Percentiles rank a stretch among this genome's conserved stretches.
Conservation (phyloP, 2,888 invertebrate genomes). For the Blomia tropicalis region DNA sequence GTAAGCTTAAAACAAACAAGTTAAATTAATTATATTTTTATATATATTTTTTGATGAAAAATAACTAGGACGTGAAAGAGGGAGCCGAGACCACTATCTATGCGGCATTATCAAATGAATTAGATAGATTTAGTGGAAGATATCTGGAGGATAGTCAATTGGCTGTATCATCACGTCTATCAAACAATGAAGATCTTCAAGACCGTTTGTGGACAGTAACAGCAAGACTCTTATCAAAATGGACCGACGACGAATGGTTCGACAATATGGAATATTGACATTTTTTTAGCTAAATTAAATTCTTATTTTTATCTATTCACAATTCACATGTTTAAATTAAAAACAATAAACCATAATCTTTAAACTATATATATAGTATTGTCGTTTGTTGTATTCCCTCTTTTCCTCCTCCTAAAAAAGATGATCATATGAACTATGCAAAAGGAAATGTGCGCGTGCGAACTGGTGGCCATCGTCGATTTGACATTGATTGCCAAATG, state of each 20-base stretch:
- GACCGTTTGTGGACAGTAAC: constrained; percentile 45
- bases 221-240: not conserved
- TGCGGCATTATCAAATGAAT: constrained; percentile 53
- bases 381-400: no score
- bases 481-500: no score
- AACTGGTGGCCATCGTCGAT: no score
- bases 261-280: no score
- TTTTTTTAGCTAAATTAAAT: no score
- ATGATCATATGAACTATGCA: no score
- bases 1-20: not conserved
- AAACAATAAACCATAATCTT: no score
- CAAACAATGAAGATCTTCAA: constrained; percentile 46
- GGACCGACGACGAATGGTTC: constrained; percentile 5
- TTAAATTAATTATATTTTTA: not conserved
- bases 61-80: constrained; percentile 57
- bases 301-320: no score
- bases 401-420: no score
- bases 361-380: no score
- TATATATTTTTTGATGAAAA: constrained; percentile 27
- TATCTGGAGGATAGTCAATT: constrained; percentile 60
- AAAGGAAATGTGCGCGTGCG: no score
- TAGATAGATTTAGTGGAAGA: constrained; percentile 59
- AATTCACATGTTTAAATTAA: no score
- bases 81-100: constrained; percentile 62
- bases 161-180: constrained; percentile 33